phyloP scores from a whole-genome alignment of 1,140 invertebrate genomes.

The Diorhabda sublineata region DNA sequence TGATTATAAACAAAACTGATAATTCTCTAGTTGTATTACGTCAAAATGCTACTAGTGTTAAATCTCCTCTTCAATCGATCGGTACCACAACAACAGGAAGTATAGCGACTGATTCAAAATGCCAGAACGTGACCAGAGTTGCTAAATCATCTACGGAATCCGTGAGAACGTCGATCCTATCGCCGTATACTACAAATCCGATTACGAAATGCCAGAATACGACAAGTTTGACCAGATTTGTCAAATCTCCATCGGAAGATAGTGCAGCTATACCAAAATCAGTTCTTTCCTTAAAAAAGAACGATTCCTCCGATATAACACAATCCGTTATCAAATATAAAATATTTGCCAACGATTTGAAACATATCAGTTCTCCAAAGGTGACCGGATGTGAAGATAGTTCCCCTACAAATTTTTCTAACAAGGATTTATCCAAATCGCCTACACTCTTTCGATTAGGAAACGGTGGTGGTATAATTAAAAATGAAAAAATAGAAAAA shows the following conservation, averaged over 20 bases:
- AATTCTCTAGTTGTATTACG: too few species aligned
- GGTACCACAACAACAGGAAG: not conserved
- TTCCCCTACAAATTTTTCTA: not conserved
- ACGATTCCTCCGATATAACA: not conserved
- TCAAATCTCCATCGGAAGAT: not conserved
- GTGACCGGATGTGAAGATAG: not conserved
- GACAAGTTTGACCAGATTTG: not conserved
- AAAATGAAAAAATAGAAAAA: not conserved
- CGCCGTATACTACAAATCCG: not conserved
- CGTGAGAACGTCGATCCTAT: not conserved
- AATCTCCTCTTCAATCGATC: too few species aligned
- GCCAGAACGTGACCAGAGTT: not conserved
- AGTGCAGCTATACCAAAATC: not conserved
- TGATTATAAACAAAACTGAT: too few species aligned
- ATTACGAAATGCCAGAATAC: not conserved
- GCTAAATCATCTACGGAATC: not conserved
- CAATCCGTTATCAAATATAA: conserved; percentile 3
- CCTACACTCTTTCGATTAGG: not conserved
- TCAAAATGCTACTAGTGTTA: too few species aligned
- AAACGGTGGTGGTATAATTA: not conserved
- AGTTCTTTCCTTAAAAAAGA: not conserved
- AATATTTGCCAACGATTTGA: not conserved
- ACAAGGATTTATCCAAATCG: not conserved
- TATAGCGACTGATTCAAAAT: not conserved
- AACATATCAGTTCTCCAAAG: not conserved